Evolutionary conservation across 2,888 invertebrate genomes (phyloP), one percentile per base, ranked within the genome.

Genomic region (Eupelmus urozonus): DNA sequence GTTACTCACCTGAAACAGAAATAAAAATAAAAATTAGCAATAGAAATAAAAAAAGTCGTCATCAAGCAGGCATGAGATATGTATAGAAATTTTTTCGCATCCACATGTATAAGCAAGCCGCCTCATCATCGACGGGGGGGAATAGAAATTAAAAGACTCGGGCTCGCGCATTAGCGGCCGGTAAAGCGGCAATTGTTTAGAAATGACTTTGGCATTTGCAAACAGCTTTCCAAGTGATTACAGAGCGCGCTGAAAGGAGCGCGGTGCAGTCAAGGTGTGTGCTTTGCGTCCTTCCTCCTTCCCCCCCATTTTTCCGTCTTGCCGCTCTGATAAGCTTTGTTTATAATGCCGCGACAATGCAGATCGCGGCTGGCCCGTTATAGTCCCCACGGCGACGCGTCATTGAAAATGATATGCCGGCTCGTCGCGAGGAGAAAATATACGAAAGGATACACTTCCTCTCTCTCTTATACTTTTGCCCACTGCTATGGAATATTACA

Each of bases 281-380:
- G 65, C 34, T 51, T 5, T 27, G 29, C 59, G 25, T 62, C 42
- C 27, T 34, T 55, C 20, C 29, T 25, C 20, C 16, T 60, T 23
- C 9, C 13, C 49, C 53, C 23, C 25, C 16, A 27, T 76, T 76
- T 76, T 45, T 62, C 53, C 66, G 51, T n/a, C 40, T 72, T 72
- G 57, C 67, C 76, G 79, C 79, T 79, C 76, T 76, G 79, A 76
- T 76, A 79, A 79, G 59, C 65, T 59, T 76, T 73, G 76, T 79
- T 76, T 69, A 49, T 62, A 66, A 75, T 66, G 59, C n/a, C 73
- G 78, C 78, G 78, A 75, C 70, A 78, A 70, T 59, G 70, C 45
- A 60, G 67, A n/a, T 51, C 65, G 45, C 29, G 51, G 7, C 51
- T 9, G 16, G 25, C 20, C 62, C 63, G 51, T 76, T 70, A 76